Evolutionary conservation across 1,140 invertebrate genomes (phyloP).

Genomic region (Thereuonema tuberculata): DNA sequence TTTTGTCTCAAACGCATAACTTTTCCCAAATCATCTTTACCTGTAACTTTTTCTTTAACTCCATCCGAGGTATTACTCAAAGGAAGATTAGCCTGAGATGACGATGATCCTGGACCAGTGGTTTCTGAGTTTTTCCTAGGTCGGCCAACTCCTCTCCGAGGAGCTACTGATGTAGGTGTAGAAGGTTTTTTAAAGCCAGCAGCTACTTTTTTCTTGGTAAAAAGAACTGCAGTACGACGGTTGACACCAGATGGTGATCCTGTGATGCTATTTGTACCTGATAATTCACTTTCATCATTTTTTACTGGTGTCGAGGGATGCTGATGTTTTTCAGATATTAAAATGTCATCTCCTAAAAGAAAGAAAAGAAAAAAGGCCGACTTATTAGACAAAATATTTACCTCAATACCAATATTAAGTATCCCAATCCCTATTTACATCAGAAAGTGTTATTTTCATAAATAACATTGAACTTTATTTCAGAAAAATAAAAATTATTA

Average conservation of each 20-base stretch:
- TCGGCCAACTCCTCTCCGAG: slow-evolving; percentile 15
- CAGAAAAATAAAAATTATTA: too few relatives aligned
- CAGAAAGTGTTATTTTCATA: too few relatives aligned
- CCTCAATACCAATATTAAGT: too few relatives aligned
- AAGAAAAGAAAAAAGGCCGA: too few relatives aligned
- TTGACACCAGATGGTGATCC: slow-evolving; percentile 49
- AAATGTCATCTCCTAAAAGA: too few relatives aligned
- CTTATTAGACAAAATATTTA: too few relatives aligned
- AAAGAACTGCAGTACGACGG: slow-evolving; percentile 62
- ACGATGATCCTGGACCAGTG: neutral
- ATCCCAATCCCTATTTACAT: too few relatives aligned
- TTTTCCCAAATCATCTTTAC: neutral
- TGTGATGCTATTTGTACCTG: neutral
- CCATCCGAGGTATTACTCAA: neutral
- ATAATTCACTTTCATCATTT: neutral
- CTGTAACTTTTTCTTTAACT: neutral
- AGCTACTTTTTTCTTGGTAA: slow-evolving; percentile 56
- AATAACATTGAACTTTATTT: too few relatives aligned
- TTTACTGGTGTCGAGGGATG: too few relatives aligned
- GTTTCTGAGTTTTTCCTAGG: slow-evolving; percentile 21
- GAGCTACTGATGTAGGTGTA: slow-evolving; percentile 17
- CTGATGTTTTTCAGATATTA: too few relatives aligned
- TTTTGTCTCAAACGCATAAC: too few relatives aligned
- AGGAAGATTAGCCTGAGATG: neutral
- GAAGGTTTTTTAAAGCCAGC: slow-evolving; percentile 37